These are phyloP conservation scores for Andrena flavipes DNA, from an alignment of 2,888 invertebrate species.

Conservation along the genomic window DNA sequence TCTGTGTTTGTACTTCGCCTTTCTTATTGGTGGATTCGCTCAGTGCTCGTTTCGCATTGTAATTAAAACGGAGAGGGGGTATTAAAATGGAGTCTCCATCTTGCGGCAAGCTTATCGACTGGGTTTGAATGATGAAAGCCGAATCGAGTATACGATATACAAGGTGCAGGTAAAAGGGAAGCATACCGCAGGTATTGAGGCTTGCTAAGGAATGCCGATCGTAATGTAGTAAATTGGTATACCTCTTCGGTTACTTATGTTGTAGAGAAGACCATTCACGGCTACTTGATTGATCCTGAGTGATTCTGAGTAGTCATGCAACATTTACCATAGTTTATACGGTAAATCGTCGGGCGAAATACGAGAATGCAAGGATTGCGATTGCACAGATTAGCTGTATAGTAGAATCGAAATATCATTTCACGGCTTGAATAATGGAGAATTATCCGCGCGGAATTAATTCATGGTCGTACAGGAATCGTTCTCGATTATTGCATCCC, in stretches of 20 bases:
- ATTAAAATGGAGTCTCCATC: conserved; percentile 1
- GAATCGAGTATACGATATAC: not conserved
- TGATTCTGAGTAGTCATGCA: not conserved
- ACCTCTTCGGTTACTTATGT: too few relatives aligned
- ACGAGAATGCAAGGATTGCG: conserved; percentile 46
- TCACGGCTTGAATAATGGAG: conserved; percentile 76
- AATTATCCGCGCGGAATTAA: conserved; percentile 76
- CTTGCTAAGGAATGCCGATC: too few relatives aligned
- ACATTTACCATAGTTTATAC: not conserved
- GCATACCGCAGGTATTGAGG: not conserved
- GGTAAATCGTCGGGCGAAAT: conserved; percentile 11
- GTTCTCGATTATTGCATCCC: conserved; percentile 67
- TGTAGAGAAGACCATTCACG: too few relatives aligned
- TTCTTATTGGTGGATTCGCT: conserved; percentile 10
- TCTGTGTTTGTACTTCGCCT: not conserved
- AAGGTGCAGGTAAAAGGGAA: not conserved
- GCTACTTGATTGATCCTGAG: too few relatives aligned
- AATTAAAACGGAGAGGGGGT: conserved; percentile 33
- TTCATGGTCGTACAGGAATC: conserved; percentile 67
- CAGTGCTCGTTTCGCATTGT: conserved; percentile 21
- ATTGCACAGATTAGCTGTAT: conserved; percentile 55
- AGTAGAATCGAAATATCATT: conserved; percentile 72
- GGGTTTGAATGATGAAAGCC: not conserved
- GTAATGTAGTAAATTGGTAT: not conserved
- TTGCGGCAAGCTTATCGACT: not conserved